Evolutionary conservation across 2,113 vertebrate genomes (phyloP).

Genomic region (Lates calcarifer): DNA sequence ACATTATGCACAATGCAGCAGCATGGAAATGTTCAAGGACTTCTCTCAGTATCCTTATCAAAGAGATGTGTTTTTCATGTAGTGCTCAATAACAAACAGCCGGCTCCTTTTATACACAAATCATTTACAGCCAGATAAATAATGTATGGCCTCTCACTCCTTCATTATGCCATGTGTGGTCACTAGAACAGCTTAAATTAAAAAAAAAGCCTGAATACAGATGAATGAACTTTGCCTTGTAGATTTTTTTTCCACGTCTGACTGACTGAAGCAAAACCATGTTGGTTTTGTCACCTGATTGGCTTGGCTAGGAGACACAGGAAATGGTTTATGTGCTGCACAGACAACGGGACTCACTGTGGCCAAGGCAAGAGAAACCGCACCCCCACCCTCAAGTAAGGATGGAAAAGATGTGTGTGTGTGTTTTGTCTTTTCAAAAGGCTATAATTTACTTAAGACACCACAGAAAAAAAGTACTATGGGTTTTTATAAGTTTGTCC

Average conservation of each 20-base stretch:
- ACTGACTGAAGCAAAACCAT: slow-evolving; percentile 45
- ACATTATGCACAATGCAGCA: slow-evolving; percentile 29
- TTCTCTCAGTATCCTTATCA: slow-evolving; percentile 40
- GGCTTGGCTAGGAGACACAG: slow-evolving; percentile 74
- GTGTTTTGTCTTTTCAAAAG: slow-evolving; percentile 57
- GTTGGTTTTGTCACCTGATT: slow-evolving; percentile 70
- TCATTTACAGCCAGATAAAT: slow-evolving; percentile 53
- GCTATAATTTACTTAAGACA: slow-evolving; percentile 62
- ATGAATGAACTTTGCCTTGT: slow-evolving; percentile 67
- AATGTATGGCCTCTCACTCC: slow-evolving; percentile 36
- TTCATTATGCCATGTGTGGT: not conserved
- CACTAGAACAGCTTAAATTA: slow-evolving; percentile 20
- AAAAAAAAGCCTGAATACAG: slow-evolving; percentile 39
- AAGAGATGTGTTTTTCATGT: slow-evolving; percentile 49
- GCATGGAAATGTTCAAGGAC: slow-evolving; percentile 43
- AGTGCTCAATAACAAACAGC: slow-evolving; percentile 39
- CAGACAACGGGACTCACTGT: slow-evolving; percentile 80
- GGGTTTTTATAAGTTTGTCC: slow-evolving; percentile 48
- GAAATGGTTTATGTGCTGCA: slow-evolving; percentile 80
- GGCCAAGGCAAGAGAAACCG: slow-evolving; percentile 75
- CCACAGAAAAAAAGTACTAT: slow-evolving; percentile 46
- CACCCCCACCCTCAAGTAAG: slow-evolving; percentile 74
- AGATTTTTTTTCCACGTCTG: slow-evolving; percentile 15
- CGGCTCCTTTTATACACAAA: slow-evolving; percentile 33
- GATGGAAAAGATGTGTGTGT: slow-evolving; percentile 63